These are phyloP conservation scores for Andrena haemorrhoa DNA, from an alignment of 2,888 invertebrate genomes.

Conservation along the genomic window DNA sequence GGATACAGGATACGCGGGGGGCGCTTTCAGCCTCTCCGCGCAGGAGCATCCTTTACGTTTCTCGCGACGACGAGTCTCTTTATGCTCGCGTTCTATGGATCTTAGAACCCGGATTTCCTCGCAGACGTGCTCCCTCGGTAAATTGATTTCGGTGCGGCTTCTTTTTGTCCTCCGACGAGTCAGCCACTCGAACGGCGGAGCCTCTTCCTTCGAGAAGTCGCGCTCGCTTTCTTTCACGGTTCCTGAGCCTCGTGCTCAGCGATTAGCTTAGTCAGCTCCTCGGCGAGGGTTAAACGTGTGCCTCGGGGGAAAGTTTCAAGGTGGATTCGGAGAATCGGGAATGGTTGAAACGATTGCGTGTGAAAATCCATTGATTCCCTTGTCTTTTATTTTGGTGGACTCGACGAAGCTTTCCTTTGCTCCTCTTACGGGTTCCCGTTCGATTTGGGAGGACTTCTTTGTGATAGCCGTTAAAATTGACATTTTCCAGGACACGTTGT, in stretches of 20 bases:
- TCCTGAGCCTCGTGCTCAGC: conserved; percentile 22
- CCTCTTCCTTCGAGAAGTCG: conserved; percentile 35
- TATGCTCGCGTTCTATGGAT: conserved; percentile 80
- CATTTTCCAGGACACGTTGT: too few species aligned
- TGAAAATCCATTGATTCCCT: background rate
- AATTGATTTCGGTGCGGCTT: conserved; percentile 80
- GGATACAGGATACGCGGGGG: conserved; percentile 66
- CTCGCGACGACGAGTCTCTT: conserved; percentile 68
- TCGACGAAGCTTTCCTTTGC: background rate
- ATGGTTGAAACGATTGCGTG: background rate
- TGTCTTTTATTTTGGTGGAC: background rate
- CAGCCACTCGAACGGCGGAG: conserved; percentile 45
- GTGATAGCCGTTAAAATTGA: too few species aligned
- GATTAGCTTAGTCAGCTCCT: conserved; percentile 58
- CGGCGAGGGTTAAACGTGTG: background rate
- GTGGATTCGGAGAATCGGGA: background rate
- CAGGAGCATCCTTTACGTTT: conserved; percentile 59
- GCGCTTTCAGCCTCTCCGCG: conserved; percentile 68
- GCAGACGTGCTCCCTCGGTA: conserved; percentile 70
- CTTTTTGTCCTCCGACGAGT: conserved; percentile 76
- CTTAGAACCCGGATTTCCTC: conserved; percentile 82
- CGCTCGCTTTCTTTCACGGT: conserved; percentile 34
- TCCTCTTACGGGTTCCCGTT: too few species aligned
- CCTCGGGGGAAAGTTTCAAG: conserved; percentile 6
- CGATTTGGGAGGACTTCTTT: too few species aligned